Base-by-base conservation (phyloP, 2,888 invertebrate species). In the Amiota communis region DNA sequence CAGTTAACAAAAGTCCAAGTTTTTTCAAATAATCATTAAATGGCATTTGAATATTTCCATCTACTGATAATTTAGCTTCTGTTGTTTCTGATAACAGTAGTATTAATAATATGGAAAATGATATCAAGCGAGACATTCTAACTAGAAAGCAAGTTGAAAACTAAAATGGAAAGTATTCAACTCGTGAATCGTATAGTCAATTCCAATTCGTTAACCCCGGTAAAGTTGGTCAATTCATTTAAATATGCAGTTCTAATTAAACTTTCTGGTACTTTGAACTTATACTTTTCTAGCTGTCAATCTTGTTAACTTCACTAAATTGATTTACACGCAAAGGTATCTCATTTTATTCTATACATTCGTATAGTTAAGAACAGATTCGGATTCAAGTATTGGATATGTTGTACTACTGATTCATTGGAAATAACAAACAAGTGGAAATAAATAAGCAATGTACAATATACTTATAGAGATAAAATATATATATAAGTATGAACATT, bases 211-310 rank as follows among this genome's bases (percentile, higher is more conserved):
- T 78, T 78, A 76, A 78, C n/a, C 71, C 73, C 73, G 69, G 47
- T 53, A 59, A 71, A 63, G 72, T 63, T 49, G 53, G 13, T n/a
- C 23, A 67, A 10, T 20, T 46, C 57, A 15, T 46, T 82, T 81
- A 69, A 68, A 56, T 79, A 85, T 83, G 83, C 84, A 83, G 79
- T 82, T 81, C 80, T 80, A 85, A 84, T 83, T 83, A 81, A 84
- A 79, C 80, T 78, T 74, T 75, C 75, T 75, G 70, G 76, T 77
- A 77, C 84, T 71, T 74, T 63, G 68, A 77, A 73, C 70, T 23
- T 23, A 3, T 23, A 23, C 65, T 70, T 72, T 70, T 15, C 6
- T 10, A 71, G 68, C 75, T 75, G 81, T 78, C 79, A 79, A 36
- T 75, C 74, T 36, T 51, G 1, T n/a, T 23, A 3, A 23, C 23